Base-by-base conservation (phyloP, 2,113 vertebrate species). In the Daubentonia madagascariensis region DNA sequence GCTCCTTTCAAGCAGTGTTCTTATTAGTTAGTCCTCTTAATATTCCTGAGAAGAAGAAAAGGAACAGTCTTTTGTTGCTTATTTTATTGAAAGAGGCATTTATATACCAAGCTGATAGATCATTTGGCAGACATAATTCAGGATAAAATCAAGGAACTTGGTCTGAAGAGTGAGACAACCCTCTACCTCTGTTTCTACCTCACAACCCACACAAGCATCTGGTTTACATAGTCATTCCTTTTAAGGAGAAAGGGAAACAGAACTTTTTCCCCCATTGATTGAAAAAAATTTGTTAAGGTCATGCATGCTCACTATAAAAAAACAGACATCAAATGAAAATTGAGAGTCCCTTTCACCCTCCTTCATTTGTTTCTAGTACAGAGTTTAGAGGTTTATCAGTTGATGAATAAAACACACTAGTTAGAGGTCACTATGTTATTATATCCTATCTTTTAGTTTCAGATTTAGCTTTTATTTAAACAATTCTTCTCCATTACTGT, bases 51-150 rank as follows among this genome's bases (percentile, higher is more conserved):
- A 73, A 70, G 73, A 59, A 83, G 72, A 86, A 85, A 92, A 35
- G 40, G 32, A 23, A 67, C 11, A 37, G 54, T 91, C 3, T 0
- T 84, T 85, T 84, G 73, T 86, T 91, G 83, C 57, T 96, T 85
- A 22, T 84, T 95, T 97, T 68, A 83, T 45, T 89, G 83, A 85
- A 93, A 63, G 73, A 96, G 40, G 20, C 40, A 79, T 85, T 91
- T 94, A 45, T 43, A 79, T 14, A 52, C 54, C 43, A 28, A 54
- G 45, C 35, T 57, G 61, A 75, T 88, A 78, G 14, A 76, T 50
- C 43, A 70, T 45, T 93, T 72, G 12, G 61, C 72, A 73, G 91
- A 86, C 93, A 89, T 91, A 94, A 83, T 37, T 79, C 63, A 86
- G 52, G 23, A 78, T 68, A 75, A 63, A 89, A 94, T 75, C 65